These are phyloP conservation scores for Oligia latruncula DNA, from an alignment of 2,888 invertebrate genomes.

Conservation along the genomic window DNA sequence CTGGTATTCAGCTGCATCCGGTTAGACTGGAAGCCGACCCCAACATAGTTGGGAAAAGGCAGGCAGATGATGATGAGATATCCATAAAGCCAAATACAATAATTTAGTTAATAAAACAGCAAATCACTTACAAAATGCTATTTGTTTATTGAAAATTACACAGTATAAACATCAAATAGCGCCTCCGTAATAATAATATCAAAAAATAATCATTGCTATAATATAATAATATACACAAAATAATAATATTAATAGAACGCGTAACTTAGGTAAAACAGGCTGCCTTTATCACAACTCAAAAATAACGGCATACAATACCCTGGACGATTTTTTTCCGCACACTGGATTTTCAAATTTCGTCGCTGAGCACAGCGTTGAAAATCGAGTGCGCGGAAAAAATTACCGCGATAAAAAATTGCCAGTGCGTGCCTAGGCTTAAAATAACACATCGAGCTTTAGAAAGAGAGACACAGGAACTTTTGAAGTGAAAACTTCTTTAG, in stretches of 20 bases:
- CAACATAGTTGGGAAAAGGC: no score
- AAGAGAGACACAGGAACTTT: neutral
- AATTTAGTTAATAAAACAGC: conserved; percentile 41
- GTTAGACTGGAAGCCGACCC: no score
- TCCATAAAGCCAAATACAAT: neutral
- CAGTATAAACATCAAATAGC: conserved; percentile 62
- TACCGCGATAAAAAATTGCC: neutral
- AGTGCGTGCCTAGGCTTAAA: neutral
- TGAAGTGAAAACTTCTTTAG: neutral
- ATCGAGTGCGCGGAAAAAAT: neutral
- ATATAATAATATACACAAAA: conserved; percentile 63
- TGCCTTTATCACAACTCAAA: conserved; percentile 38
- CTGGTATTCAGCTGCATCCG: no score
- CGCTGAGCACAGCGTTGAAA: neutral
- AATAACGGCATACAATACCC: neutral
- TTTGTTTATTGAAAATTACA: conserved; percentile 79
- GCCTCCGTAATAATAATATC: conserved; percentile 68
- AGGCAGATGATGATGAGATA: no score
- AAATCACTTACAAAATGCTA: conserved; percentile 77
- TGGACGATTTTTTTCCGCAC: neutral
- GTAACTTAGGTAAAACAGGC: conserved; percentile 28
- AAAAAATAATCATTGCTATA: conserved; percentile 71
- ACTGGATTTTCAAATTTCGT: neutral
- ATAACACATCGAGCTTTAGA: neutral
- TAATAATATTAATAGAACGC: conserved; percentile 38